Base-by-base conservation (phyloP, 2,797 vertebrate genomes). In the Clarias laeviceps region DNA sequence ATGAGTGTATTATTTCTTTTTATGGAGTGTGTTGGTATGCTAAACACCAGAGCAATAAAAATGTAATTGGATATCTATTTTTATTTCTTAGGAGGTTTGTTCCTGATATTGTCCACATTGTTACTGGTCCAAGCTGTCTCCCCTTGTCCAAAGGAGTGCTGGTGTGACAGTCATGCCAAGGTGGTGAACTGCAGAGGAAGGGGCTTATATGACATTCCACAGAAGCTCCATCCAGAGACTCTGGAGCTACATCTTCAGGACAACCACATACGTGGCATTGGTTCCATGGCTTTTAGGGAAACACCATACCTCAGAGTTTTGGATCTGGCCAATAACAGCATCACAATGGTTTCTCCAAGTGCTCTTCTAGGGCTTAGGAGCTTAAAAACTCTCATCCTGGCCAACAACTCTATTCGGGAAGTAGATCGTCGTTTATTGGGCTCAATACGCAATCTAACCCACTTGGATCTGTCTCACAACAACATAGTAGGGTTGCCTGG, bases 391-490 rank as follows among this genome's bases (percentile, higher is more conserved):
- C 94, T 99, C 89, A 97, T 96, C 80, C 89, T 99, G 89, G 96
- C 97, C 69, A 94, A 95, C 91, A 99, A 99, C 91, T 92, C 94
- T 84, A 95, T 99, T 83, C 92, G 94, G 88, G 96, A 96, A 65
- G 89, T 99, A 40, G 97, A 99, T 91, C 96, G 96, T 83, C 94
- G 95, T 77, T 93, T 97, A 88, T 94, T 97, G 79, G 96, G 94
- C 86, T 96, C 96, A 9, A 94, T 97, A 82, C 96, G 94, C 82
- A 95, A 93, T 0, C 93, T 99, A 62, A 96, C 95, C 56, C 95
- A 97, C 88, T 95, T 99, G 50, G 97, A 99, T 90, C 93, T 99
- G 89, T 98, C 98, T 15, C 96, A 94, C 89, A 99, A 99, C 94
- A 96, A 93, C 89, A 94, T 99, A 59, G 93, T 91, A 86, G 94